These are phyloP conservation scores for Urocynchramus pylzowi DNA, from an alignment of 2,113 vertebrate genomes.

Conservation along the genomic window DNA sequence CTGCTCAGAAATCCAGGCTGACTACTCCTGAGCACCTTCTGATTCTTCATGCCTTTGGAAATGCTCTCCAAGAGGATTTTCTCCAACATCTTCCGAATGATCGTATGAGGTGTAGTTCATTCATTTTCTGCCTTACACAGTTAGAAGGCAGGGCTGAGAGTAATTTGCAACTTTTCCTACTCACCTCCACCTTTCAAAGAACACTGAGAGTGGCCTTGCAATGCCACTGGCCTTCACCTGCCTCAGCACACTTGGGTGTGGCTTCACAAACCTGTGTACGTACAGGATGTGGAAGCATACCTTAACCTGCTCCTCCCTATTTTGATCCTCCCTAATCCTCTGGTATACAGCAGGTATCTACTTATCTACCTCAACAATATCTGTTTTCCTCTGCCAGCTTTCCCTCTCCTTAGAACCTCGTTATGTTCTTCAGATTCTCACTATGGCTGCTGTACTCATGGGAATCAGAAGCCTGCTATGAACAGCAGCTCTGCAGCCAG, in stretches of 20 bases:
- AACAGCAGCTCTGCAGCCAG: neutral
- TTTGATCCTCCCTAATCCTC: neutral
- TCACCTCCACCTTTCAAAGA: neutral
- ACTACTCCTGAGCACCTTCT: neutral
- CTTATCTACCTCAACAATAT: neutral
- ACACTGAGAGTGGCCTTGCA: neutral
- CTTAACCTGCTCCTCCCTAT: neutral
- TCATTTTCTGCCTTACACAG: neutral
- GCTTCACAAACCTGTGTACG: neutral
- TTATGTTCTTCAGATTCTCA: neutral
- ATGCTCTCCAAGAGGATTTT: neutral
- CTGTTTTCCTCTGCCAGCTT: neutral
- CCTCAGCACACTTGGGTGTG: neutral
- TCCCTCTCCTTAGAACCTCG: neutral
- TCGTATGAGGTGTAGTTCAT: neutral
- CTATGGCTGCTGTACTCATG: rapidly evolving
- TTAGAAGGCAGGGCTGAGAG: neutral
- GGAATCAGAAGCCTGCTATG: neutral
- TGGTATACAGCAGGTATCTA: neutral
- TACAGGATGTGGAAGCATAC: neutral
- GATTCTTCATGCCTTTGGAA: neutral
- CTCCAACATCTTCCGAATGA: neutral
- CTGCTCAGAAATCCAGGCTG: neutral
- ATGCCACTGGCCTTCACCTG: neutral
- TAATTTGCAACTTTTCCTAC: neutral